Conservation (phyloP, 2,113 vertebrate genomes). For the Monopterus albus region DNA sequence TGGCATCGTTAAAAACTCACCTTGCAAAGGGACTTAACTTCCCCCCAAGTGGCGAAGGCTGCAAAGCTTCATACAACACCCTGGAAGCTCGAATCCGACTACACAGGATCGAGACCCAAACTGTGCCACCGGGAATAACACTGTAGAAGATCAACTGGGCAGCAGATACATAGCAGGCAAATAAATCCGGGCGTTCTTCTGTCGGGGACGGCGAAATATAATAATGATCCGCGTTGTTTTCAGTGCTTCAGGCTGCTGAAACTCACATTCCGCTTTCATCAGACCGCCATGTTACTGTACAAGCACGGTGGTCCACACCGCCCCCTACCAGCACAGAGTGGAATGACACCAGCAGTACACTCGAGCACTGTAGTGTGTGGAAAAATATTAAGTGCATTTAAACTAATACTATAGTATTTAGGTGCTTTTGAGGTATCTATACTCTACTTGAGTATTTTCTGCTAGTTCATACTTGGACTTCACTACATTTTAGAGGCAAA, state of each 20-base stretch:
- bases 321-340: conserved; percentile 11
- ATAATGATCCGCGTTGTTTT: neutral
- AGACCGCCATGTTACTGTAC: conserved; percentile 65
- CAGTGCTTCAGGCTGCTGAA: neutral
- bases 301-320: conserved; percentile 11
- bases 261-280: conserved; percentile 6
- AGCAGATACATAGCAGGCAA: fast-evolving
- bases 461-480: too few relatives aligned
- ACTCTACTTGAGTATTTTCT: too few relatives aligned
- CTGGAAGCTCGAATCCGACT: neutral
- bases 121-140: neutral
- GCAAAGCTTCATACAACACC: conserved; percentile 22
- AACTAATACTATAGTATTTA: too few relatives aligned
- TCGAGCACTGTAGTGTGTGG: too few relatives aligned
- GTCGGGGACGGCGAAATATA: fast-evolving
- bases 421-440: too few relatives aligned
- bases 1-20: conserved; percentile 39
- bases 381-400: too few relatives aligned
- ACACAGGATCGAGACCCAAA: conserved; percentile 68
- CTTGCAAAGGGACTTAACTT: fast-evolving
- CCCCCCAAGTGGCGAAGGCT: conserved; percentile 60
- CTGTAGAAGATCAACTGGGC: fast-evolving
- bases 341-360: neutral
- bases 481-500: too few relatives aligned
- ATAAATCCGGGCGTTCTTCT: fast-evolving